Base-by-base conservation (phyloP, 2,888 invertebrate species). In the Desoria tigrina region DNA sequence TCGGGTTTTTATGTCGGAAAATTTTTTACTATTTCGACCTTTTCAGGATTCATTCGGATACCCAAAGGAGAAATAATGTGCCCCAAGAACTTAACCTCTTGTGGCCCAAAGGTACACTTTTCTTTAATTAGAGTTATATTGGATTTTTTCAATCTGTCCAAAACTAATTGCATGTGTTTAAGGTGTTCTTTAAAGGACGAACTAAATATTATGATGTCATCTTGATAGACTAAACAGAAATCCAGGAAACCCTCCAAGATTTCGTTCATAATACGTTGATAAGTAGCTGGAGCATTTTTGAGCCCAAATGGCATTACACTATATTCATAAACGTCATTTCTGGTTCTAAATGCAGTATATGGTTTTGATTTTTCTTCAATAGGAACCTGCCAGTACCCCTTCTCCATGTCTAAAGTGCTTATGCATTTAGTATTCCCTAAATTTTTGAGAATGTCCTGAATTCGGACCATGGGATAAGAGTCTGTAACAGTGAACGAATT, bases 61-160 rank as follows among this genome's bases (percentile, higher is more conserved):
- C 79, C 79, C 2, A 45, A 16, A 1, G n/a, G 18, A 42, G 49
- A 21, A 4, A 78, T 65, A 6, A 65, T 59, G 61, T 78, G 72
- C 6, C 78, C 78, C 42, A 78, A 39, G 61, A 77, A 77, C n/a
- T 69, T 69, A 6, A 78, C 45, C 58, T n/a, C n/a, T n/a, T n/a
- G n/a, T n/a, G n/a, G n/a, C n/a, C n/a, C n/a, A n/a, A n/a, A n/a
- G n/a, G n/a, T 69, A 42, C 11, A 49, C 51, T 1, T 70, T 64
- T n/a, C n/a, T n/a, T n/a, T n/a, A n/a, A n/a, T n/a, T n/a, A n/a
- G n/a, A n/a, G n/a, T n/a, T n/a, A n/a, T n/a, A n/a, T n/a, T n/a
- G n/a, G n/a, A n/a, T n/a, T n/a, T n/a, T n/a, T n/a, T n/a, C n/a
- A n/a, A n/a, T n/a, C n/a, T n/a, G n/a, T n/a, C n/a, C n/a, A n/a